Evolutionary conservation across 1,140 invertebrate genomes (phyloP).

Genomic region (Caerostris darwini): DNA sequence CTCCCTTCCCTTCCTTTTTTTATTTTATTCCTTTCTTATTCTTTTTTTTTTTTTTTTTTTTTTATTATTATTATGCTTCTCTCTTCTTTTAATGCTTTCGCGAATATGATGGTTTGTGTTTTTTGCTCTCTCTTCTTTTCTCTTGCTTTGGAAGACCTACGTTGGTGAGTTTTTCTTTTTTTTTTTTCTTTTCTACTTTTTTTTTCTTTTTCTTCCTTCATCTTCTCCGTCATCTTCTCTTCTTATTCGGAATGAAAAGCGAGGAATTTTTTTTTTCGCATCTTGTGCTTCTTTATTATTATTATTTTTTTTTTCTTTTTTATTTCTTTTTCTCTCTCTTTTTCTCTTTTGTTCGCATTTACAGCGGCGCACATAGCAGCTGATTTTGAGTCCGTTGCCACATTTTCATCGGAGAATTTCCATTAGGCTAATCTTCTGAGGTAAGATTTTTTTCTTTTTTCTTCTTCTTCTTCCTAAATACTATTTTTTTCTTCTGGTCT

Average conservation of each 20-base stretch:
- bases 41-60: constrained; percentile 16
- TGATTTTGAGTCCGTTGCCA: constrained; percentile 51
- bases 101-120: constrained; percentile 39
- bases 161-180: constrained; percentile 6
- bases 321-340: background rate
- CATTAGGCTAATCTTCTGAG: constrained; percentile 55
- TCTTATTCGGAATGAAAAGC: constrained; percentile 30
- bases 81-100: constrained; percentile 36
- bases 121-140: background rate
- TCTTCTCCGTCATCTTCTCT: constrained; percentile 17
- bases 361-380: constrained; percentile 38
- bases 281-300: constrained; percentile 8
- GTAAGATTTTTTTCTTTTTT: constrained; percentile 12
- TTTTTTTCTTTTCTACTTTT: background rate
- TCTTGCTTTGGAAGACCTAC: constrained; percentile 4
- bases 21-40: background rate
- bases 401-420: constrained; percentile 43
- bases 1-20: background rate
- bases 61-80: constrained; percentile 28
- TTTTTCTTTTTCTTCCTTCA: background rate
- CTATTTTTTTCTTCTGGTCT: background rate
- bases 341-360: constrained; percentile 45
- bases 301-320: constrained; percentile 4
- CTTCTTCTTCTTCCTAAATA: background rate
- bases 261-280: background rate